A percentile compares a stretch with the other conserved stretches of the same genome.
Evolutionary conservation across 2,797 vertebrate genomes (phyloP).

Genomic region (Peromyscus nudipes): DNA sequence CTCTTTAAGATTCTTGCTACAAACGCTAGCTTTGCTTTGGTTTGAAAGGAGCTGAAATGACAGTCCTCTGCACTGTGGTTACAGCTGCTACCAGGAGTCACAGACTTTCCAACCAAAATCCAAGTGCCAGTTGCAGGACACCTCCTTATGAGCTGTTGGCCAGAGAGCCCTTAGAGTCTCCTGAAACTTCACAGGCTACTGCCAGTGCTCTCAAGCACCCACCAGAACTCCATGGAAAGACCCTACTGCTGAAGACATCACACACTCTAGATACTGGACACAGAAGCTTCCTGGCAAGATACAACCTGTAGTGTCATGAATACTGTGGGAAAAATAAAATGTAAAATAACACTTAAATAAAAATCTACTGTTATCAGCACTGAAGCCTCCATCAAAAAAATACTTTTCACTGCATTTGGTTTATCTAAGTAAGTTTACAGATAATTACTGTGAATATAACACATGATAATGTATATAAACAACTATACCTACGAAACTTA

Average conservation of each 20-base stretch:
- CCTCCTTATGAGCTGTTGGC: not conserved
- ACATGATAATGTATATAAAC: slow-evolving; percentile 9
- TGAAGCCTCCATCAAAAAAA: slow-evolving; percentile 24
- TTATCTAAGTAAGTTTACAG: slow-evolving; percentile 32
- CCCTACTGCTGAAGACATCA: too few species aligned
- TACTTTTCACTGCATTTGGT: slow-evolving; percentile 27
- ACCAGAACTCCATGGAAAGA: not conserved
- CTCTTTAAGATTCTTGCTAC: too few species aligned
- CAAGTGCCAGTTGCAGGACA: not conserved
- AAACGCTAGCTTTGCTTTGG: not conserved
- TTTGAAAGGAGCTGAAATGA: not conserved
- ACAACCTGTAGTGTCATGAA: not conserved
- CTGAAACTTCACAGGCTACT: not conserved
- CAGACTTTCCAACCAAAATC: not conserved
- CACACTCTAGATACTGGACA: not conserved
- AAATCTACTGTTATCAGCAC: not conserved
- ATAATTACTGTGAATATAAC: slow-evolving; percentile 36
- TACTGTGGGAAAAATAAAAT: not conserved
- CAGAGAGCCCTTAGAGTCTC: not conserved
- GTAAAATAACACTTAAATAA: slow-evolving; percentile 36
- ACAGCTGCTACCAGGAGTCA: not conserved
- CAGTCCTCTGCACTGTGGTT: not conserved
- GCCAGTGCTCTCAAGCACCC: not conserved
- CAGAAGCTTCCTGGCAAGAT: not conserved
- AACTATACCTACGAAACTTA: slow-evolving; percentile 62